Conservation (phyloP, 2,797 vertebrate genomes). For the Morelia viridis region DNA sequence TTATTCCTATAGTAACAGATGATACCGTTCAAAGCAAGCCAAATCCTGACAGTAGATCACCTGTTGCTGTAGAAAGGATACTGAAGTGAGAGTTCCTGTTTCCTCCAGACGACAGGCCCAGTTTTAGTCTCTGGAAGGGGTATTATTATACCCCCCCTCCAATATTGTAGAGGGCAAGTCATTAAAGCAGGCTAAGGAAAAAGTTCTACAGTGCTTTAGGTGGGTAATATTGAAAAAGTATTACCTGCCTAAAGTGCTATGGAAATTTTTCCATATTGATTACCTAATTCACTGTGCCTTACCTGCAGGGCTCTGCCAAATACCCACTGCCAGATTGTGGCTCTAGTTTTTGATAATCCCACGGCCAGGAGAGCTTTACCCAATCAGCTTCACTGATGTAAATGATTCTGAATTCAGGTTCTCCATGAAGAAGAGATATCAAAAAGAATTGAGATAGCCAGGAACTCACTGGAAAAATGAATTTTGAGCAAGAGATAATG, state of each 20-base stretch:
- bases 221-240: background rate
- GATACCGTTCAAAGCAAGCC: background rate
- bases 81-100: background rate
- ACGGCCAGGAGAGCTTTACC: background rate
- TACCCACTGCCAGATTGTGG: background rate
- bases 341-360: background rate
- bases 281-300: background rate
- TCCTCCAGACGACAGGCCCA: background rate
- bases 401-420: background rate
- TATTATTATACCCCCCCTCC: background rate
- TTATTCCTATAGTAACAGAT: background rate
- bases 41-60: background rate
- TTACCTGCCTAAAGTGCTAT: background rate
- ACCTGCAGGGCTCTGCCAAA: background rate
- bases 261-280: background rate
- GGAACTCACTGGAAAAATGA: background rate
- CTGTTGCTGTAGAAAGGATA: background rate
- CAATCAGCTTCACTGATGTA: background rate
- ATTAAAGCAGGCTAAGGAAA: background rate
- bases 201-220: background rate
- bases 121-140: background rate
- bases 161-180: background rate
- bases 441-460: background rate
- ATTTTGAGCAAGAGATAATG: background rate
- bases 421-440: background rate